Base-by-base conservation (phyloP, 2,113 vertebrate species). In the Phaetusa simplex region DNA sequence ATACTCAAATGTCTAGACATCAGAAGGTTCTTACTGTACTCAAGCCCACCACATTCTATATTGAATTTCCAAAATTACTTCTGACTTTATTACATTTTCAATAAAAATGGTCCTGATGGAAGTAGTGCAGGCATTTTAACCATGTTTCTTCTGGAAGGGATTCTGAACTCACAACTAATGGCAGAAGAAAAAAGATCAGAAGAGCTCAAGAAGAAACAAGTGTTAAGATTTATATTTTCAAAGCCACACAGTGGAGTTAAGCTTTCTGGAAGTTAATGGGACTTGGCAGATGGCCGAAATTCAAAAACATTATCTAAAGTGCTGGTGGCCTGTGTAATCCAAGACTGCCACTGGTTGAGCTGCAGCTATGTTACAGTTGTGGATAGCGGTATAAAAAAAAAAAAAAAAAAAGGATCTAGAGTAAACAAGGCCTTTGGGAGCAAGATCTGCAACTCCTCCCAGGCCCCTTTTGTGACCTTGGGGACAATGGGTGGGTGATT, bases 131-230 rank as follows among this genome's bases (percentile, higher is more conserved):
- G 27, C 47, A 47, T 59, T 79, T 90, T n/a, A 59, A 32, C 32
- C 14, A 1, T 21, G 26, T 22, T 66, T 88, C 30, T 59, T 85
- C 59, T 88, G 55, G 42, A 72, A 70, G 56, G 56, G 70, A 42
- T 66, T 88, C 66, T 95, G 66, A 87, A 26, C 50, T 83, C 73
- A 11, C 27, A 70, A 66, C 23, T 94, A 29, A 81, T 26, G 45
- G 74, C 52, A 88, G 61, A 45, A 82, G 49, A 36, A 73, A 82
- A 78, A 93, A 56, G 43, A 88, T 77, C 84, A 79, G 40, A 88
- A 53, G 84, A 93, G 88, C 73, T 92, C 66, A 86, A 50, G 89
- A 94, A 86, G 91, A 82, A 93, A 59, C 76, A 67, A 90, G 71
- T 14, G 52, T 79, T 72, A 76, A 71, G 86, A 58, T 90, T 64